Evolutionary conservation across 2,888 invertebrate genomes (phyloP).

Genomic region (Piscicola geometra): DNA sequence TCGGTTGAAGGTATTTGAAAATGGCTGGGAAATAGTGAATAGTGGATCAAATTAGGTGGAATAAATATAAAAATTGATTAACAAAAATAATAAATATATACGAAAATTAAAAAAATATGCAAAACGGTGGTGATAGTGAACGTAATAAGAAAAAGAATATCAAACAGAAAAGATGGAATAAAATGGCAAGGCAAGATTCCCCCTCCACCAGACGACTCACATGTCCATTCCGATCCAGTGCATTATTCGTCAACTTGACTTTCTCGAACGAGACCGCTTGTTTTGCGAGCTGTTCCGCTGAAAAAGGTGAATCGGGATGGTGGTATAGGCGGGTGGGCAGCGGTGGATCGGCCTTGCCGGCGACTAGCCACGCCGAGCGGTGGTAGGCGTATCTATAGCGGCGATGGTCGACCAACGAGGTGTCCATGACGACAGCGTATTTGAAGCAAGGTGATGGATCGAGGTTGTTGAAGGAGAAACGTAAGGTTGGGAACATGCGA

Average conservation of each 20-base stretch:
- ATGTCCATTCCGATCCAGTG: constrained; percentile 65
- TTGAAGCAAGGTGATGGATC: constrained; percentile 57
- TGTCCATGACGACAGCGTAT: constrained; percentile 89
- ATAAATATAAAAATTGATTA: too few relatives aligned
- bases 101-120: too few relatives aligned
- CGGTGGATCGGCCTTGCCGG: constrained; percentile 92
- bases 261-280: constrained; percentile 97
- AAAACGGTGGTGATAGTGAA: too few relatives aligned
- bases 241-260: constrained; percentile 95
- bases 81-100: too few relatives aligned
- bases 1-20: too few relatives aligned
- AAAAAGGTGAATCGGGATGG: constrained; percentile 93
- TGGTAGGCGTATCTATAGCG: constrained; percentile 92
- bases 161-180: constrained; percentile 6
- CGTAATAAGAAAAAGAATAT: too few relatives aligned
- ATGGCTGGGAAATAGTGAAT: too few relatives aligned
- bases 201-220: constrained; percentile 45
- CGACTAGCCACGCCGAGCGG: constrained; percentile 93
- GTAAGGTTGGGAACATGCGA: constrained; percentile 95
- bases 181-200: not conserved
- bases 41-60: too few relatives aligned
- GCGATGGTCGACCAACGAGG: constrained; percentile 92
- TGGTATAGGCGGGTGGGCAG: constrained; percentile 83
- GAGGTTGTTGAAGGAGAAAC: constrained; percentile 73
- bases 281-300: constrained; percentile 83